phyloP scores from a whole-genome alignment of 2,113 vertebrate species.

The Connochaetes taurinus region DNA sequence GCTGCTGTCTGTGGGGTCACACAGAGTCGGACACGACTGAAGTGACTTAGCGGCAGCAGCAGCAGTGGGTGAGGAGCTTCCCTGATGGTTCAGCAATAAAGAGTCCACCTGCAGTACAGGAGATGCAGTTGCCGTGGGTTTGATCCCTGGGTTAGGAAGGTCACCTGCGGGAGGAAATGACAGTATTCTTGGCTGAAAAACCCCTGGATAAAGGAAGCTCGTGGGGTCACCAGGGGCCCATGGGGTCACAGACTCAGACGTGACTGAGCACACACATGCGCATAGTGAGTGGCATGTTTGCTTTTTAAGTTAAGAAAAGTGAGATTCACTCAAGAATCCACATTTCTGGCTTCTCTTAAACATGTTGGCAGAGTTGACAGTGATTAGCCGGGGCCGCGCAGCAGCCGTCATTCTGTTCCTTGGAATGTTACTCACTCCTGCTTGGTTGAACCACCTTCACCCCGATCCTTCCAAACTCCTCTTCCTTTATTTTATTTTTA shows the following conservation, averaged over 20 bases:
- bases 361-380: not conserved
- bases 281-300: not conserved
- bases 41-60: no score
- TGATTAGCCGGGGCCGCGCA: not conserved
- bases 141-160: not conserved
- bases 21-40: no score
- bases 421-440: not conserved
- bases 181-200: not conserved
- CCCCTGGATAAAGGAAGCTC: not conserved
- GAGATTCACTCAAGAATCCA: not conserved
- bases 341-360: not conserved
- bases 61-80: not conserved
- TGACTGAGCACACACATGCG: not conserved
- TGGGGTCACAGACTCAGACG: not conserved
- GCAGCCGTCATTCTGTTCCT: not conserved
- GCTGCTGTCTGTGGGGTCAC: no score
- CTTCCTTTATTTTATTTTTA: not conserved
- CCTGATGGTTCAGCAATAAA: not conserved
- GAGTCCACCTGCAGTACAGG: not conserved
- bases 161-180: not conserved
- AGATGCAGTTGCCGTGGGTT: not conserved
- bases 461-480: not conserved
- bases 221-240: not conserved
- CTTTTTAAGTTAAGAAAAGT: not conserved
- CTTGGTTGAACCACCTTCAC: not conserved